Conservation (phyloP, 2,888 invertebrate genomes). For the Piscicola geometra region DNA sequence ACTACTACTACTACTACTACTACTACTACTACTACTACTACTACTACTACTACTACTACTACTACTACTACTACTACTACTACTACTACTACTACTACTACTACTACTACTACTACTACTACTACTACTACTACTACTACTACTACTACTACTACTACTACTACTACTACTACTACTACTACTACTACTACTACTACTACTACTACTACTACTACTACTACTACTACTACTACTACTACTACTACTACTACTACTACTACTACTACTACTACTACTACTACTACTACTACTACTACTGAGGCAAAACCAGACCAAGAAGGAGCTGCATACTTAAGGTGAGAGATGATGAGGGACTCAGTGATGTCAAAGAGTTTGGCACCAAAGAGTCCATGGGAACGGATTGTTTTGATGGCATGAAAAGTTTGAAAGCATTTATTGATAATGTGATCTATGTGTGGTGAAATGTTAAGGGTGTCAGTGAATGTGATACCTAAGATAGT, state of each 20-base stretch:
- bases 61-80: not conserved
- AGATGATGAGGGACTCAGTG: not conserved
- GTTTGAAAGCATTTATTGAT: no score
- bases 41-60: not conserved
- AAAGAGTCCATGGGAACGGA: no score
- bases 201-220: conserved; percentile 2
- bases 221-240: not conserved
- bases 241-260: not conserved
- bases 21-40: not conserved
- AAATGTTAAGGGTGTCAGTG: no score
- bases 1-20: not conserved
- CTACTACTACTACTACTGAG: not conserved
- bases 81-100: conserved; percentile 2
- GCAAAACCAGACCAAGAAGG: not conserved
- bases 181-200: not conserved
- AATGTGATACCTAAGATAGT: no score
- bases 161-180: not conserved
- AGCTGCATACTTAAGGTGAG: no score
- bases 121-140: not conserved
- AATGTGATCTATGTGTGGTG: no score
- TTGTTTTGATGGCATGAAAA: no score
- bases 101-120: not conserved
- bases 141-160: conserved; percentile 2
- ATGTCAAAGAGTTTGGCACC: no score
- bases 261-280: conserved; percentile 2